Percentiles rank a stretch among this genome's conserved stretches.
Evolutionary conservation across 1,140 invertebrate species (phyloP).

Genomic region (Hyles vespertilio): DNA sequence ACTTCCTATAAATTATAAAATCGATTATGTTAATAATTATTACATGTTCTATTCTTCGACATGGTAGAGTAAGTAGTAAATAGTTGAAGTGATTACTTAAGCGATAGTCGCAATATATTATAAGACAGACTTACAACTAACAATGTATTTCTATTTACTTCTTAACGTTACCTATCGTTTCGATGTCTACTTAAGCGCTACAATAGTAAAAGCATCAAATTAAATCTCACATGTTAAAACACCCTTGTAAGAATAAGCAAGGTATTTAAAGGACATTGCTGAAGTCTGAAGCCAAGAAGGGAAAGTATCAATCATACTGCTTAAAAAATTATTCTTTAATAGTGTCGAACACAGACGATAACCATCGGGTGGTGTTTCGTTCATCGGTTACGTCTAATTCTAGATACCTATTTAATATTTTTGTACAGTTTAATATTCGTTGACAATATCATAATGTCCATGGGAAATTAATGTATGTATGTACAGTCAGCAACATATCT

Average conservation of each 20-base stretch:
- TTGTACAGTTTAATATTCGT: too few relatives aligned
- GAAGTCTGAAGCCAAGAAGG: background rate
- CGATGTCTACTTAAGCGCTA: slow-evolving; percentile 37
- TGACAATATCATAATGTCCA: too few relatives aligned
- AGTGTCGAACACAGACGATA: slow-evolving; percentile 55
- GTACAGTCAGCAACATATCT: too few relatives aligned
- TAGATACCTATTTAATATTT: slow-evolving; percentile 16
- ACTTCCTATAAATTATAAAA: slow-evolving; percentile 62
- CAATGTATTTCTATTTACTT: slow-evolving; percentile 10
- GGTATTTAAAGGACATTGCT: slow-evolving; percentile 20
- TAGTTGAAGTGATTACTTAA: slow-evolving; percentile 35
- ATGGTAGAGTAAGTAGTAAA: slow-evolving; percentile 37
- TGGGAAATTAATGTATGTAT: too few relatives aligned
- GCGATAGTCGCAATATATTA: slow-evolving; percentile 18
- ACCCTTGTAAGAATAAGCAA: slow-evolving; percentile 26
- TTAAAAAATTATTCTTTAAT: slow-evolving; percentile 15
- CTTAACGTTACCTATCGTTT: slow-evolving; percentile 29
- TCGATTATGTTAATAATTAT: slow-evolving; percentile 48
- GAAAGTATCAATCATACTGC: too few relatives aligned
- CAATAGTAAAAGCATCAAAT: slow-evolving; percentile 10
- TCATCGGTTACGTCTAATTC: slow-evolving; percentile 25
- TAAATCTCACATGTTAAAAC: background rate
- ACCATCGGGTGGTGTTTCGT: slow-evolving; percentile 55
- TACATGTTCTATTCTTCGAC: slow-evolving; percentile 74
- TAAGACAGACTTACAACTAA: slow-evolving; percentile 22